A percentile compares a stretch with the other conserved stretches of the same genome.
Evolutionary conservation across 2,113 vertebrate genomes (phyloP).

Genomic region (Neopipo cinnamomea): DNA sequence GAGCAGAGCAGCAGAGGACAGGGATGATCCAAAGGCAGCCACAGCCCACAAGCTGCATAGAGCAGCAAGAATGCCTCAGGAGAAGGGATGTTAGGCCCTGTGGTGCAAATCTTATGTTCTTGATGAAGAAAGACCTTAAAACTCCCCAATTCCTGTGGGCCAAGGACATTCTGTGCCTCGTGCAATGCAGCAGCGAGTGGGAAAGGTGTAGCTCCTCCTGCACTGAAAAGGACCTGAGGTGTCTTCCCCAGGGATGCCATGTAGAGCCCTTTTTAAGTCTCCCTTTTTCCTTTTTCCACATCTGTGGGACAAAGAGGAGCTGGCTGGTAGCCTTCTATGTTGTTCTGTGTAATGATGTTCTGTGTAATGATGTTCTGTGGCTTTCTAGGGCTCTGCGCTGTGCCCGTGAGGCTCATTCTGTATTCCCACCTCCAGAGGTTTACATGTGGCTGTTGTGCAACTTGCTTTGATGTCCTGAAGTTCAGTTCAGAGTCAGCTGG

Average conservation of each 20-base stretch:
- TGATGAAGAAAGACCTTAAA: neutral
- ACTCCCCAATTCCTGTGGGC: neutral
- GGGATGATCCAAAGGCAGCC: neutral
- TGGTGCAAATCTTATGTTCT: neutral
- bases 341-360: accelerated
- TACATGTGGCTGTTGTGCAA: neutral
- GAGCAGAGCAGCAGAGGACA: conserved; percentile 11
- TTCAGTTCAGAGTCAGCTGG: neutral
- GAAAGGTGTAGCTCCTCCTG: neutral
- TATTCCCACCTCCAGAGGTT: neutral
- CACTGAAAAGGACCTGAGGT: no score
- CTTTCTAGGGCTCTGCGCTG: neutral
- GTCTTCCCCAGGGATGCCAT: neutral
- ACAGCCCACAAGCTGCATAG: neutral
- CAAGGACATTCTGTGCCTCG: neutral
- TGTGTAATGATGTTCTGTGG: neutral
- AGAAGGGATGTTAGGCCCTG: neutral
- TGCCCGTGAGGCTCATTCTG: neutral
- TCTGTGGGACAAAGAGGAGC: neutral
- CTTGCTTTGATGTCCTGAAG: neutral
- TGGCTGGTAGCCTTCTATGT: neutral
- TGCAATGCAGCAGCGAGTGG: no score
- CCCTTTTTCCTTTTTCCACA: neutral
- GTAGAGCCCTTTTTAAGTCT: neutral
- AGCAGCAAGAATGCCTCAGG: neutral